Base-by-base conservation (phyloP, 2,797 vertebrate genomes). In the Danio tinwini region DNA sequence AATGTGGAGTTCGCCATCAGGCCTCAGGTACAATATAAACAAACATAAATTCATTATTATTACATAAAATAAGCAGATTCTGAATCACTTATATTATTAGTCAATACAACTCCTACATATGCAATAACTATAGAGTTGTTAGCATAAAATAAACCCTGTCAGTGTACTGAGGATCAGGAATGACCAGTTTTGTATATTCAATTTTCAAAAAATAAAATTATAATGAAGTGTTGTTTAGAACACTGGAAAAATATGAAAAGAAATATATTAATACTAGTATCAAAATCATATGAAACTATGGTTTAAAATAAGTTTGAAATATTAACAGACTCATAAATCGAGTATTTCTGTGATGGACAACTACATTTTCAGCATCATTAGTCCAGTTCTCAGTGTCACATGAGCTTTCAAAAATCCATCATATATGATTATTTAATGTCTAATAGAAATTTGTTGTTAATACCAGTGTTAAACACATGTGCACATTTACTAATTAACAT, bases 1-100 rank as follows among this genome's bases (percentile, higher is more conserved):
- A 82, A 0, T 40, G 85, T 58, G 72, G n/a, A 1, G 76, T 90
- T 78, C 83, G 89, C 37, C 74, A 88, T 92, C 71, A 80, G 78
- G 10, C 4, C 37, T 0, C 0, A 71, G 76, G 76, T 78, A 63
- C 40, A 52, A 44, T 1, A 8, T 5, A 13, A 29, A 29, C 29
- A 3, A 29, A 29, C 11, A 7, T 40, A n/a, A 29, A 67, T 52
- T 58, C 7, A 6, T 29, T 21, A 58, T 72, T n/a, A 59, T 73
- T 59, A 29, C 19, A 16, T 45, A n/a, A 47, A n/a, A 73, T 29
- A 58, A 14, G 6, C 17, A 11, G 9, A 9, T 45, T 29, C 19
- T 73, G 42, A 73, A 73, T 73, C 55, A 59, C 17, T 58, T 1
- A 0, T 47, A 55, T 73, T 59, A 16, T 47, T 45, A 47, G 70